These are phyloP conservation scores for Sorex araneus DNA, from an alignment of 2,113 vertebrate species.

Conservation along the genomic window DNA sequence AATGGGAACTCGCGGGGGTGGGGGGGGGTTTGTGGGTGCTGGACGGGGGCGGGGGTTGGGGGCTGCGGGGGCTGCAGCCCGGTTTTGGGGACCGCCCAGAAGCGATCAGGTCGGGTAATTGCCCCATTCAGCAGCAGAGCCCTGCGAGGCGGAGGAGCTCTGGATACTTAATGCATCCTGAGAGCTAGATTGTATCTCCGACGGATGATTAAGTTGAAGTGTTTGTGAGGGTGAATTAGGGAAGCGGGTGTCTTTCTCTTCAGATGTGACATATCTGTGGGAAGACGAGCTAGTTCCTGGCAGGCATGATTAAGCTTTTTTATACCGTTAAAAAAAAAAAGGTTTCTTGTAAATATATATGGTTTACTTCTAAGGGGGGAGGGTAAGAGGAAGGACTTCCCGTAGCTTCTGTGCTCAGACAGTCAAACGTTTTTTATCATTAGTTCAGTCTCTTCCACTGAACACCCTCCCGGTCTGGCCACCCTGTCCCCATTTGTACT, in stretches of 20 bases:
- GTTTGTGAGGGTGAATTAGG: slow-evolving; percentile 47
- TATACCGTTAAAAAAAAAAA: not conserved
- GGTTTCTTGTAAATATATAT: slow-evolving; percentile 19
- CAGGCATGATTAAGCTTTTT: slow-evolving; percentile 58
- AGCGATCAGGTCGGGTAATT: not conserved
- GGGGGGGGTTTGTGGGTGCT: no score
- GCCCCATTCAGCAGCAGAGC: not conserved
- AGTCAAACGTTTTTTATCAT: not conserved
- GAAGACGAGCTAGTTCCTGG: slow-evolving; percentile 58
- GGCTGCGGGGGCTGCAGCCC: not conserved
- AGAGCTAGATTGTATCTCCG: slow-evolving; percentile 1
- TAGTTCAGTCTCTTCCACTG: not conserved
- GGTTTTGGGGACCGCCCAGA: not conserved
- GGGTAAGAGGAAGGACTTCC: not conserved
- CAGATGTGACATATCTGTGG: slow-evolving; percentile 55
- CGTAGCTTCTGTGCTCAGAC: not conserved
- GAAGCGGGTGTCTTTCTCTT: slow-evolving; percentile 62
- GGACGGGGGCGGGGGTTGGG: no score
- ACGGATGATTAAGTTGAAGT: slow-evolving; percentile 27
- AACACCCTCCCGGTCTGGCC: not conserved
- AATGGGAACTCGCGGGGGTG: not conserved
- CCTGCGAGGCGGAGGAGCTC: not conserved
- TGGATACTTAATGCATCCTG: not conserved
- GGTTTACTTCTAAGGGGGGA: no score
- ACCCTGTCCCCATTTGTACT: no score